Evolutionary conservation across 2,797 vertebrate genomes (phyloP), one percentile per base, ranked within the genome.

Genomic region (Sparus aurata): DNA sequence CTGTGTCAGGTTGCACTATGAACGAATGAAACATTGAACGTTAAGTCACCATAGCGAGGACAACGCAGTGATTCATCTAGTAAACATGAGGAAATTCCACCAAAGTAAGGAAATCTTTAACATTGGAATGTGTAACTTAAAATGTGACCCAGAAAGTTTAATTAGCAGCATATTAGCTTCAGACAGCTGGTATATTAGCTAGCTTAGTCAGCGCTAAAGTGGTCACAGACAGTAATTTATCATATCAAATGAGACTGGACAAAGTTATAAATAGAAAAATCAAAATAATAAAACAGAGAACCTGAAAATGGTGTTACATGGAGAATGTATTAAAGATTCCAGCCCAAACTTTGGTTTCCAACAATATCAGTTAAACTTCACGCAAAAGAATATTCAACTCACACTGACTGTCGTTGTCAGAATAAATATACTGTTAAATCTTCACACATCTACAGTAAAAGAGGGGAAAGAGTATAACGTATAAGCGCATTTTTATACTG

Each of bases 381-480:
- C 46, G 9, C 47, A 58, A 9, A 22, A 45, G 12, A 4, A 20
- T 2, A 27, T n/a, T 41, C 2, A 20, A 4, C 27, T 18, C 20
- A 55, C 27, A 23, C 4, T 27, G 34, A 61, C 41, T 3, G 54
- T 5, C 34, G 46, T 1, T 52, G 43, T 43, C 27, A 49, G 1
- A 18, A 49, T 43, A 18, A 59, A 53, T 64, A 30, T 12, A 41
- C 15, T 25, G 11, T 54, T 60, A 27, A 79, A 67, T 73, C 47
- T 43, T 25, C 22, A 59, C 5, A n/a, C 4, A 30, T 6, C 18
- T 20, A 20, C 43, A 23, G 54, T 55, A 15, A 41, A 27, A 8
- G 7, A 49, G 10, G 0, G 0, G 4, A 41, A 12, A 8, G 27
- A 12, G 8, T 0, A 46, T 4, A 5, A 25, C 34, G 11, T 10